Percentiles rank a stretch among this genome's conserved stretches.
These are phyloP conservation scores for Tragelaphus imberbis DNA, from an alignment of 2,113 vertebrate genomes.

Conservation along the genomic window DNA sequence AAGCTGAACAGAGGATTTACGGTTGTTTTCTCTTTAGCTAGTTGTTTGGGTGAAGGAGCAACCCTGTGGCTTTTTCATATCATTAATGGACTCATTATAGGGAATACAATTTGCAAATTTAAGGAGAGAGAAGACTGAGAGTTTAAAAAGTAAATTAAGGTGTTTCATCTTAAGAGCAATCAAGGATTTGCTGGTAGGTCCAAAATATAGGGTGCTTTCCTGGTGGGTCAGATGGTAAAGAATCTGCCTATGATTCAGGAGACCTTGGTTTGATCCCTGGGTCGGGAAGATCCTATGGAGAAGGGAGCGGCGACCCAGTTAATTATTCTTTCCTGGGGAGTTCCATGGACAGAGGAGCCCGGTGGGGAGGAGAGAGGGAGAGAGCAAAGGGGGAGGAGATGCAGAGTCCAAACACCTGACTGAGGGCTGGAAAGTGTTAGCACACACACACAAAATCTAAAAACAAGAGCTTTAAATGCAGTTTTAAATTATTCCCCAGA, in stretches of 20 bases:
- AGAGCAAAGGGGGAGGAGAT: neutral
- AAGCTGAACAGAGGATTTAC: too few species aligned
- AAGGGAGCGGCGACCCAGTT: neutral
- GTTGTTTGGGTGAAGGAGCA: neutral
- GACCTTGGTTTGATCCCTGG: neutral
- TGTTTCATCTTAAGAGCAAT: neutral
- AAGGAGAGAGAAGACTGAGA: neutral
- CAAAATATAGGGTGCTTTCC: neutral
- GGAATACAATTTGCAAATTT: neutral
- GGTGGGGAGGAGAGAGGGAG: neutral
- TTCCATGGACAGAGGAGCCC: neutral
- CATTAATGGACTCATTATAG: neutral
- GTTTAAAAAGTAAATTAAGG: neutral
- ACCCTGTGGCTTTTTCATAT: neutral
- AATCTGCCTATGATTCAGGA: neutral
- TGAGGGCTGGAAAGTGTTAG: neutral
- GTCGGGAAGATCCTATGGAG: neutral
- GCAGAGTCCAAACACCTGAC: rapidly evolving
- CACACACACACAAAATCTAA: neutral
- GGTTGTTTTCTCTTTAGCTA: neutral
- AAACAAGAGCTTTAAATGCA: neutral
- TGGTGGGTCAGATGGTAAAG: neutral
- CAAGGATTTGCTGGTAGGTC: neutral
- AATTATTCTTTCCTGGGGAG: neutral
- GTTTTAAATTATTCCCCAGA: neutral